Evolutionary conservation across 2,113 vertebrate species (phyloP), one percentile per base, ranked within the genome.

Genomic region (Symphodus melops): DNA sequence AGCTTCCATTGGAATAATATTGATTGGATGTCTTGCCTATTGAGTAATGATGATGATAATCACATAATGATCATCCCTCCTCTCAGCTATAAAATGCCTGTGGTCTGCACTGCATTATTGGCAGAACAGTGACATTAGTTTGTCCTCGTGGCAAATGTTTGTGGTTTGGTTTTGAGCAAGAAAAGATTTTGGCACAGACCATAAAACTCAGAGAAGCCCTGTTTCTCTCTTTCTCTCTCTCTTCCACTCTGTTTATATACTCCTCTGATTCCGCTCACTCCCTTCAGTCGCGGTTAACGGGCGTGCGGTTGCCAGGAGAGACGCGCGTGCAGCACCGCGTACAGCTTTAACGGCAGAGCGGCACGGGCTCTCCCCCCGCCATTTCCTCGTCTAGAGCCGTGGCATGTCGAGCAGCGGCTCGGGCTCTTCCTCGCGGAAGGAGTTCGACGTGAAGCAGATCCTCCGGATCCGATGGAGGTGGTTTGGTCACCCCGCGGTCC

Each of bases 401-500:
- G 97, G 95, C 90, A 99, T 99, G 98, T 99, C 98, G 96, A 96
- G 94, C 90, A 76, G 91, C 85, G 83, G 88, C 73, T 90, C 91
- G 82, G 63, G 88, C 85, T 89, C 91, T 71, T 92, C 92, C 73
- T 96, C 96, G 92, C 95, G 96, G 93, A 98, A 96, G 95, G 97
- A 99, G 92, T 98, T 99, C 94, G 98, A 99, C 78, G 96, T 99
- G 94, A 99, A 98, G 88, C 98, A 99, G 95, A 98, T 99, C 88
- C 95, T 99, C 92, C 95, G 97, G 94, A 97, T 98, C 94, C 94
- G 96, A 95, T 98, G 97, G 97, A 95, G 95, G 94, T 98, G 97
- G 97, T 98, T 99, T 92, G 96, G 97, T 91, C 97, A 98, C 93
- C 96, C 97, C 87, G 91, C 95, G 1, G 95, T 94, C 62, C 92